Evolutionary conservation across 2,888 invertebrate species (phyloP).

Genomic region (Sericinus montela): DNA sequence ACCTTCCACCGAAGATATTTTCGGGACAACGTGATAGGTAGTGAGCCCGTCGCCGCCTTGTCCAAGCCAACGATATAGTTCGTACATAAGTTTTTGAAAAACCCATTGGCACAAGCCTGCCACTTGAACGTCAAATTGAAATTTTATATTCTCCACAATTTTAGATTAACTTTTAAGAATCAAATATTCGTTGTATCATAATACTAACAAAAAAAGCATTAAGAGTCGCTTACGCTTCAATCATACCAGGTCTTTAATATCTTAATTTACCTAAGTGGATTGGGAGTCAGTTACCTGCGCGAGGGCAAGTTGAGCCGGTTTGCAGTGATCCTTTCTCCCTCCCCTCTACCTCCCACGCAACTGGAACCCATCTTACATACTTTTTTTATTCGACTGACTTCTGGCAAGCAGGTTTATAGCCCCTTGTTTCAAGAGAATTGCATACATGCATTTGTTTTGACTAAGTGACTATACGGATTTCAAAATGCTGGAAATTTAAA

Average conservation of each 20-base stretch:
- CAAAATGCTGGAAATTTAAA: too few species aligned
- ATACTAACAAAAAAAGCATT: background rate
- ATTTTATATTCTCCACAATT: too few species aligned
- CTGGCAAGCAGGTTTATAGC: constrained; percentile 35
- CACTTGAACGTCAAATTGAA: too few species aligned
- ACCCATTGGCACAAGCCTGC: too few species aligned
- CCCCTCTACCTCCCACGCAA: constrained; percentile 30
- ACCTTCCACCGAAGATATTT: too few species aligned
- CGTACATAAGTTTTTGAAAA: too few species aligned
- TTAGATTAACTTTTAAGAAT: too few species aligned
- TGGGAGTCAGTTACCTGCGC: constrained; percentile 72
- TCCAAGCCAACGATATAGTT: too few species aligned
- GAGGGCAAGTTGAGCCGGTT: constrained; percentile 64
- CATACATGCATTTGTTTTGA: constrained; percentile 2
- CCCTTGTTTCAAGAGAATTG: constrained; percentile 33
- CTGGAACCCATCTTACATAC: constrained; percentile 54
- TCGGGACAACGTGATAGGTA: too few species aligned
- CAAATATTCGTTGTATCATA: constrained; percentile 24
- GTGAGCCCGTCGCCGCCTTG: too few species aligned
- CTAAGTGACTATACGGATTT: constrained; percentile 1
- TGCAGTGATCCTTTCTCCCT: constrained; percentile 42
- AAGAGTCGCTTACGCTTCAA: constrained; percentile 46
- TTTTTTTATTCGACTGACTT: constrained; percentile 58
- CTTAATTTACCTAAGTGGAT: constrained; percentile 62
- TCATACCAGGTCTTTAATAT: constrained; percentile 65